phyloP scores from a whole-genome alignment of 2,113 vertebrate genomes.

The Seriola quinqueradiata region DNA sequence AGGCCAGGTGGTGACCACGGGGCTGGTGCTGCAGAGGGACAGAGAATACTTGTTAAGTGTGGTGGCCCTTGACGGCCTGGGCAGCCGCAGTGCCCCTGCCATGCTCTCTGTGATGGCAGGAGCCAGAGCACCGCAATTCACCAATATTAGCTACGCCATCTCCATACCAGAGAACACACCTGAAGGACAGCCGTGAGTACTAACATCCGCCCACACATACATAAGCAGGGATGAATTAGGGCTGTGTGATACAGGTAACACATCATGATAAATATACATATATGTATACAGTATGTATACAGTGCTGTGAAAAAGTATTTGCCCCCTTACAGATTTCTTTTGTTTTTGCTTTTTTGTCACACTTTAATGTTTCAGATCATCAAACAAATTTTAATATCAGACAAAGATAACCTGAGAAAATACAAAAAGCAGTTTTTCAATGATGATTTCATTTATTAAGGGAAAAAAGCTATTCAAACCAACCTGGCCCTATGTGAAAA shows the following conservation, averaged over 20 bases:
- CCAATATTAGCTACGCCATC: slow-evolving; percentile 85
- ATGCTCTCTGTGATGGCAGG: slow-evolving; percentile 88
- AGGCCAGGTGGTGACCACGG: slow-evolving; percentile 89
- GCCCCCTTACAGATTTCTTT: no score
- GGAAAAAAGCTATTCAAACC: no score
- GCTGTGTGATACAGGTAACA: background rate
- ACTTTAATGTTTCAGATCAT: no score
- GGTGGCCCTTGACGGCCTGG: slow-evolving; percentile 86
- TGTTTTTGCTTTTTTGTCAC: no score
- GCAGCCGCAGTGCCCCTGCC: slow-evolving; percentile 85
- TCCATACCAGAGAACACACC: slow-evolving; percentile 87
- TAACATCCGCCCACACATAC: background rate
- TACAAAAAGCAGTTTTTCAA: no score
- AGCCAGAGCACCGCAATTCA: slow-evolving; percentile 88
- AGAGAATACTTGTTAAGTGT: slow-evolving; percentile 89
- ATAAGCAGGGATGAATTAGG: slow-evolving; percentile 2
- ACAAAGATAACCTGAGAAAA: no score
- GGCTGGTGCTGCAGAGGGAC: slow-evolving; percentile 85
- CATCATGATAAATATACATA: background rate
- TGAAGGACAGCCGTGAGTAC: slow-evolving; percentile 87
- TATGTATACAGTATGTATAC: background rate
- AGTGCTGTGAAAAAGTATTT: no score
- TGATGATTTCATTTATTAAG: no score
- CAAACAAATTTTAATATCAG: no score
- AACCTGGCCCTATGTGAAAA: no score